phyloP scores from a whole-genome alignment of 1,140 invertebrate genomes.

The Pomacea maculata region DNA sequence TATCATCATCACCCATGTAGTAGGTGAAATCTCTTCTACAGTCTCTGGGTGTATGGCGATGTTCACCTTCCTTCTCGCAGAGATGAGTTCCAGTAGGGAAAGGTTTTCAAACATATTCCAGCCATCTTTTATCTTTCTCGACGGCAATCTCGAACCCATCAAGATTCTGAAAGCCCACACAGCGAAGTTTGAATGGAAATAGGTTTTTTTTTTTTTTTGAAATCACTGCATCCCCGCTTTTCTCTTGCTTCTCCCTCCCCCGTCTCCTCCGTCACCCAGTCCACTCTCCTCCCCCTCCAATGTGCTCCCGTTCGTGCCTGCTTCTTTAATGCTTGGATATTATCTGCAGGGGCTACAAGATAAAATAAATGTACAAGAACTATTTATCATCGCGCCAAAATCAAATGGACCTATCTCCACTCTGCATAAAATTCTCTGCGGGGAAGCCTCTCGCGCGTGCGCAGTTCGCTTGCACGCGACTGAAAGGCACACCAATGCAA shows the following conservation, averaged over 20 bases:
- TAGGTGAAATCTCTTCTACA: not conserved
- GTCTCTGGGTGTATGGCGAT: not conserved
- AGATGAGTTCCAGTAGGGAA: slow-evolving; percentile 15
- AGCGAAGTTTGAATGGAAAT: not conserved
- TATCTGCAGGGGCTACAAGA: slow-evolving; percentile 20
- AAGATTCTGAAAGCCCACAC: slow-evolving; percentile 7
- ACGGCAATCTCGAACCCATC: slow-evolving; percentile 10
- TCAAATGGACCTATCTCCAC: slow-evolving; percentile 21
- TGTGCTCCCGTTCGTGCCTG: not conserved
- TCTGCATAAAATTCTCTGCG: slow-evolving; percentile 22
- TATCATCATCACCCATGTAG: not conserved
- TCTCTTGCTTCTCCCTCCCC: not conserved
- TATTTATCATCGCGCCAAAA: slow-evolving; percentile 23
- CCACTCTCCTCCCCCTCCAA: slow-evolving; percentile 1
- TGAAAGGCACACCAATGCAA: slow-evolving; percentile 3
- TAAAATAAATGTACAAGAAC: slow-evolving; percentile 21
- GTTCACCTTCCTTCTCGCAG: slow-evolving; percentile 16
- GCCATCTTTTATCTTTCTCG: slow-evolving; percentile 12
- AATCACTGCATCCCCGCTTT: not conserved
- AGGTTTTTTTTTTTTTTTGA: not conserved
- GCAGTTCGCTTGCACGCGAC: slow-evolving; percentile 15
- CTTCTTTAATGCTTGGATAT: slow-evolving; percentile 17
- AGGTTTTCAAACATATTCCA: slow-evolving; percentile 19
- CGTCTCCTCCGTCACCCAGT: no score
- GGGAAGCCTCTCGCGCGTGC: slow-evolving; percentile 21